Evolutionary conservation across 2,888 invertebrate species (phyloP).

Genomic region (Hipparchia sbordonii): DNA sequence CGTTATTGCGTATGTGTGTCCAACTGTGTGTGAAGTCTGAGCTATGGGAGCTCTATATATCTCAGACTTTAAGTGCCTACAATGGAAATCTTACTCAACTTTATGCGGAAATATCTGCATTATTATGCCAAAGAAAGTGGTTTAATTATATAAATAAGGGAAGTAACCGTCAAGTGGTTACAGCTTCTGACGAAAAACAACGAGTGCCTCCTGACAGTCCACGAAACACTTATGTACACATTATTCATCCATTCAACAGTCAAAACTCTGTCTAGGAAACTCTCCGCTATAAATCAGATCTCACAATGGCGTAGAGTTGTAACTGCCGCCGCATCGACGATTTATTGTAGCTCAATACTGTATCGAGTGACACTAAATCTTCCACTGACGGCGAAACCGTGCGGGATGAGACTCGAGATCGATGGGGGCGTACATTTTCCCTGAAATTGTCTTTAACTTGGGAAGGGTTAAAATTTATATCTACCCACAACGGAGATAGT

Average conservation of each 20-base stretch:
- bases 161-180: too few species aligned
- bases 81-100: too few species aligned
- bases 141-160: too few species aligned
- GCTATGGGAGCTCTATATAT: too few species aligned
- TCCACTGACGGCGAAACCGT: constrained; percentile 17
- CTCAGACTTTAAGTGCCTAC: too few species aligned
- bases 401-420: neutral
- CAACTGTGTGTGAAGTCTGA: too few species aligned
- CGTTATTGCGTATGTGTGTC: too few species aligned
- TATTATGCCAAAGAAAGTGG: too few species aligned
- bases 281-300: constrained; percentile 37
- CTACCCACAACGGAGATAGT: neutral
- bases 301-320: constrained; percentile 38
- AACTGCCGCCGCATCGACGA: constrained; percentile 38
- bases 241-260: neutral
- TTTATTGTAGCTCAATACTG: constrained; percentile 44
- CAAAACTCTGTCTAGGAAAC: constrained; percentile 14
- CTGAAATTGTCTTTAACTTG: constrained; percentile 1
- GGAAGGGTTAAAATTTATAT: neutral
- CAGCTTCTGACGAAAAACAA: too few species aligned
- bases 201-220: neutral
- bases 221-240: neutral
- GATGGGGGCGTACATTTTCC: neutral
- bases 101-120: too few species aligned
- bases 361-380: constrained; percentile 43